Conservation (phyloP, 2,888 invertebrate genomes). For the Dermolepida albohirtum region DNA sequence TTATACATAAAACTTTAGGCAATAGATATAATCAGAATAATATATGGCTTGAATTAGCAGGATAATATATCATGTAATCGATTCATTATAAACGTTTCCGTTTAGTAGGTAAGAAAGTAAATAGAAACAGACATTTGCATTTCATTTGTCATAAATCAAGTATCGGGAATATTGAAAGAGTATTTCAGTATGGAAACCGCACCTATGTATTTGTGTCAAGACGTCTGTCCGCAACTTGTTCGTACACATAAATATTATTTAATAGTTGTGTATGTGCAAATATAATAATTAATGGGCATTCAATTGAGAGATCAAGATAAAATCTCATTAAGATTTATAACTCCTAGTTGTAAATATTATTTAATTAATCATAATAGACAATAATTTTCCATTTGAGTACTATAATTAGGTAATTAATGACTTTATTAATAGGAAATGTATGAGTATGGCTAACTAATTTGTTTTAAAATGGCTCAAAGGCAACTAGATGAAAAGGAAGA, state of each 20-base stretch:
- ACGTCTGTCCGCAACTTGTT: constrained; percentile 36
- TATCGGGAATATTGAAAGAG: constrained; percentile 34
- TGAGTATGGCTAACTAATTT: too few relatives aligned
- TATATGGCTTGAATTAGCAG: constrained; percentile 19
- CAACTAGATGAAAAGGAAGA: too few relatives aligned
- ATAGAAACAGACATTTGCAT: constrained; percentile 48
- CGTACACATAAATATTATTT: constrained; percentile 30
- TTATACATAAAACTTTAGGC: too few relatives aligned
- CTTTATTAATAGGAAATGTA: not conserved
- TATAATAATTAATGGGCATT: constrained; percentile 44
- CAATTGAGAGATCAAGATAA: constrained; percentile 34
- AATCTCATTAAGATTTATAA: constrained; percentile 49
- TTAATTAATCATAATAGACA: constrained; percentile 39
- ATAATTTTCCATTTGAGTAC: constrained; percentile 25
- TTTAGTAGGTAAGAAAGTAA: constrained; percentile 47
- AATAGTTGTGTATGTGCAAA: constrained; percentile 40
- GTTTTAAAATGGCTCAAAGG: too few relatives aligned
- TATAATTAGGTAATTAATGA: constrained; percentile 15
- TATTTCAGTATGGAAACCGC: constrained; percentile 31
- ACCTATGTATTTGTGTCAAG: constrained; percentile 40
- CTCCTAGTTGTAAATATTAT: constrained; percentile 34
- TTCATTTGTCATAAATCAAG: constrained; percentile 49
- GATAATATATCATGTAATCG: constrained; percentile 29
- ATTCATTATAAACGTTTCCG: constrained; percentile 36
- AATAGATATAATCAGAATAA: constrained; percentile 29